A percentile compares a stretch with the other conserved stretches of the same genome.
Evolutionary conservation across 2,888 invertebrate genomes (phyloP).

Genomic region (Leptinotarsa juncta): DNA sequence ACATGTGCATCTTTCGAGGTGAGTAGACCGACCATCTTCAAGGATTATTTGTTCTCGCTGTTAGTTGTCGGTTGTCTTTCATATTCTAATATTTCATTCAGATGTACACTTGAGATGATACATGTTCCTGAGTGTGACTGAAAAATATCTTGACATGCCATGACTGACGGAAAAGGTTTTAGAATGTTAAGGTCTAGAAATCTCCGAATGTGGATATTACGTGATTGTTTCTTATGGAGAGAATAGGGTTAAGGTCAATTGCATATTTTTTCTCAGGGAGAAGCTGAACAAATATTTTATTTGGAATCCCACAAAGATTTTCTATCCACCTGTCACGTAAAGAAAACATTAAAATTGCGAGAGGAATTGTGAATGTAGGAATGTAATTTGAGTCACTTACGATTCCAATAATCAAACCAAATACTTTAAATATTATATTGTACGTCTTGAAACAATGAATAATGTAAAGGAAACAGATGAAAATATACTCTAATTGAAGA

Average conservation of each 20-base stretch:
- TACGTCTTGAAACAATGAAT: too few relatives aligned
- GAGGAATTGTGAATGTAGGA: too few relatives aligned
- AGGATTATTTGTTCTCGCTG: conserved; percentile 12
- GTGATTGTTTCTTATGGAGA: background rate
- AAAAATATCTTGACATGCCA: background rate
- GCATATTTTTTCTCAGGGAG: background rate
- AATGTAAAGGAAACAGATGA: too few relatives aligned
- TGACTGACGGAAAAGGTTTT: conserved; percentile 16
- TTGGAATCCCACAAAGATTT: too few relatives aligned
- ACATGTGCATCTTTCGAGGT: conserved; percentile 53
- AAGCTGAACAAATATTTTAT: background rate
- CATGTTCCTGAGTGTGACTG: background rate
- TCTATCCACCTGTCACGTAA: background rate
- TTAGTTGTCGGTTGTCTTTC: conserved; percentile 18
- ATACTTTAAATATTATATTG: too few relatives aligned
- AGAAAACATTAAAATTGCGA: too few relatives aligned
- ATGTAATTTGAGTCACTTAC: too few relatives aligned
- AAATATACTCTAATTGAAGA: too few relatives aligned
- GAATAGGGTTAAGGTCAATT: background rate
- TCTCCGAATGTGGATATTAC: background rate
- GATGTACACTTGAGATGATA: conserved; percentile 1
- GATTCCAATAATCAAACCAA: too few relatives aligned
- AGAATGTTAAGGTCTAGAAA: conserved; percentile 11
- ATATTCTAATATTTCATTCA: conserved; percentile 14
- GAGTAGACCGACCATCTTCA: conserved; percentile 35